phyloP scores from a whole-genome alignment of 2,888 invertebrate genomes.

The Eristalis tenax region DNA sequence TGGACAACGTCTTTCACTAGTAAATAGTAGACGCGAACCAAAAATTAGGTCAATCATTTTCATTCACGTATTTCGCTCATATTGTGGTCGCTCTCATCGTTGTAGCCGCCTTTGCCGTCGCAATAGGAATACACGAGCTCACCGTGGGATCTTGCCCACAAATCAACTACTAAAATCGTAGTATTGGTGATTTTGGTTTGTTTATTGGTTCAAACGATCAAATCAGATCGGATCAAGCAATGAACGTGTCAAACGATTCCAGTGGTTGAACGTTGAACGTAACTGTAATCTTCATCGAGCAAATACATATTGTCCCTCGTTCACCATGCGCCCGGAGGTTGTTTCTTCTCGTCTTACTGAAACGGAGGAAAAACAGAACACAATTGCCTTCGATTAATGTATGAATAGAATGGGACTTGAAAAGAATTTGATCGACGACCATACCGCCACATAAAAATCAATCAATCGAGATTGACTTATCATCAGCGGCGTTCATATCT shows the following conservation, averaged over 20 bases:
- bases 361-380: neutral
- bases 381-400: neutral
- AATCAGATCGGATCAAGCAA: slow-evolving; percentile 30
- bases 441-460: no score
- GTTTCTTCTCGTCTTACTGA: neutral
- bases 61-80: slow-evolving; percentile 76
- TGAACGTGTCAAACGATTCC: slow-evolving; percentile 8
- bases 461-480: neutral
- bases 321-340: neutral
- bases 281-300: neutral
- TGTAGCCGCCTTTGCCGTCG: neutral
- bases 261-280: neutral
- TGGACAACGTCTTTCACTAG: slow-evolving; percentile 52
- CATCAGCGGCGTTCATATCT: neutral
- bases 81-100: slow-evolving; percentile 42
- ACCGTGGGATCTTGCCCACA: neutral
- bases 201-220: slow-evolving; percentile 38
- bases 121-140: neutral
- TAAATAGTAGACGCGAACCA: slow-evolving; percentile 64
- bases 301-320: neutral
- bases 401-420: neutral
- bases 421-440: neutral
- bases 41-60: slow-evolving; percentile 80
- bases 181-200: slow-evolving; percentile 17
- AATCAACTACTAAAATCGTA: neutral